phyloP scores from a whole-genome alignment of 1,140 invertebrate genomes.

The Penaeus chinensis region DNA sequence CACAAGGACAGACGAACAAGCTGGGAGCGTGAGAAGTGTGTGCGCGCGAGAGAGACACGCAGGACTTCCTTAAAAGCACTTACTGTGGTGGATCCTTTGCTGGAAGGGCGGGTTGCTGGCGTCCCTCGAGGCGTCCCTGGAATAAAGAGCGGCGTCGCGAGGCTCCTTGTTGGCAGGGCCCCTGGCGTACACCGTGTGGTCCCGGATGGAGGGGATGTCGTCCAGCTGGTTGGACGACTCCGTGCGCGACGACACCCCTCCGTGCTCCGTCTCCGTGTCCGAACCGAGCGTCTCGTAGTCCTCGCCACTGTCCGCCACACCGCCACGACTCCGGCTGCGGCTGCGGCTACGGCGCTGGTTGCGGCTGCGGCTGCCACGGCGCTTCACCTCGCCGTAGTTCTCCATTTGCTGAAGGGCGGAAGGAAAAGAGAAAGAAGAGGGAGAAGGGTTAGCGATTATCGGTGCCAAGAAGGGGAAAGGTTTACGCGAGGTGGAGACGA shows the following conservation, averaged over 20 bases:
- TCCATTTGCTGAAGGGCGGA: constrained; percentile 46
- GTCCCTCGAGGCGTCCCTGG: constrained; percentile 27
- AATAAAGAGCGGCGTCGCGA: constrained; percentile 26
- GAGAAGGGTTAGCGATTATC: not conserved
- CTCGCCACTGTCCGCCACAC: constrained; percentile 61
- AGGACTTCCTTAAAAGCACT: constrained; percentile 20
- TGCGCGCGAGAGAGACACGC: constrained; percentile 1
- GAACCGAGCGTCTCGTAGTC: constrained; percentile 65
- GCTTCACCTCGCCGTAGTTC: constrained; percentile 61
- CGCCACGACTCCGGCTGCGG: constrained; percentile 41
- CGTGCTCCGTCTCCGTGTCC: constrained; percentile 64
- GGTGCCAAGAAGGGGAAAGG: too few species aligned
- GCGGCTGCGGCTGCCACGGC: constrained; percentile 50
- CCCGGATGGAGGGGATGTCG: constrained; percentile 61
- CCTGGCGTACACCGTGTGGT: constrained; percentile 59
- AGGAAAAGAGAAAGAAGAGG: constrained; percentile 12
- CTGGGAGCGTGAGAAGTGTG: not conserved
- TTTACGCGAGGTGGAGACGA: not conserved
- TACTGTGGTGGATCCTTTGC: constrained; percentile 62
- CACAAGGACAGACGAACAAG: constrained; percentile 13
- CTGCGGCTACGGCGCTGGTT: constrained; percentile 52
- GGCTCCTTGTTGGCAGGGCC: constrained; percentile 56
- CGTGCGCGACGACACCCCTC: constrained; percentile 60
- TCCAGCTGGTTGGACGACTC: constrained; percentile 64
- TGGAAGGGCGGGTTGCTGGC: constrained; percentile 49